These are phyloP conservation scores for Aricia artaxerxes DNA, from an alignment of 2,888 invertebrate genomes.

Conservation along the genomic window DNA sequence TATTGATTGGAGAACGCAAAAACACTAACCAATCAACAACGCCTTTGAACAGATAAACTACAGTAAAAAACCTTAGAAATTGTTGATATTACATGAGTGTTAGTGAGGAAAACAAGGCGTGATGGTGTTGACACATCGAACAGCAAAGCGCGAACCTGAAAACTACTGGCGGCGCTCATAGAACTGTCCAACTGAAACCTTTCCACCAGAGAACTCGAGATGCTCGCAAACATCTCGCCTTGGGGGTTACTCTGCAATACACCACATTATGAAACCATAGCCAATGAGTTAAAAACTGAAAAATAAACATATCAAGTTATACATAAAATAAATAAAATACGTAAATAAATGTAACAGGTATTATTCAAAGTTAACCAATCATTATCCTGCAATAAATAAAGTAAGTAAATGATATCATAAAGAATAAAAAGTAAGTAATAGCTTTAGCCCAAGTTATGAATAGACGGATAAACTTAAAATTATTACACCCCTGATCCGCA, in stretches of 20 bases:
- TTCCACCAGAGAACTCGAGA: constrained; percentile 90
- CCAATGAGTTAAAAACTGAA: constrained; percentile 54
- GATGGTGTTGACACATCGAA: constrained; percentile 55
- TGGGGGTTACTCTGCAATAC: constrained; percentile 85
- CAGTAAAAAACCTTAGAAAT: background rate
- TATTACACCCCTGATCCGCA: background rate
- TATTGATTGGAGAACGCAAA: background rate
- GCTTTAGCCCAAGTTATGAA: background rate
- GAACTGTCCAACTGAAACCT: constrained; percentile 89
- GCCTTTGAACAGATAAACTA: background rate
- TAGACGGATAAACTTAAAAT: background rate
- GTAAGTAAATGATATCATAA: background rate
- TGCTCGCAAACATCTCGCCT: constrained; percentile 91
- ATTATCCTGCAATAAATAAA: background rate
- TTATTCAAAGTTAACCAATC: background rate
- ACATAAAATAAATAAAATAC: constrained; percentile 39
- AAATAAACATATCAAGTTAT: constrained; percentile 48
- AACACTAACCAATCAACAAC: background rate
- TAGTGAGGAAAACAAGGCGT: constrained; percentile 22
- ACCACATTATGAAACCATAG: constrained; percentile 53
- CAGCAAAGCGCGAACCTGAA: constrained; percentile 82
- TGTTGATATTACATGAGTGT: constrained; percentile 6
- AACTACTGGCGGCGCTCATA: constrained; percentile 87
- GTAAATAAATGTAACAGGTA: constrained; percentile 27
- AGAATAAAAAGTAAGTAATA: background rate